phyloP scores from a whole-genome alignment of 2,797 vertebrate genomes.

The Sebastolobus alascanus region DNA sequence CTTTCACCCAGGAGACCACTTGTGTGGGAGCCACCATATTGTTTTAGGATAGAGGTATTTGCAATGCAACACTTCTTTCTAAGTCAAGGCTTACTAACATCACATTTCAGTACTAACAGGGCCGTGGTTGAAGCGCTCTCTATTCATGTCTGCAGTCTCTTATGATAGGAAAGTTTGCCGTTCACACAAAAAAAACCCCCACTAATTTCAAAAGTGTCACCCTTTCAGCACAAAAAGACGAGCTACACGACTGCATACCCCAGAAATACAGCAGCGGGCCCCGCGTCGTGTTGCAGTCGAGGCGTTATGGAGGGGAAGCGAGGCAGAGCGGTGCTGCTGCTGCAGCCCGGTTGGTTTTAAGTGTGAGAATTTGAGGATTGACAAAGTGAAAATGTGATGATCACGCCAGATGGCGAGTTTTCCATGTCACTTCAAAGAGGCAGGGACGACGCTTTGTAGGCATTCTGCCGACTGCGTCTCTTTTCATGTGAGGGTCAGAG shows the following conservation, averaged over 20 bases:
- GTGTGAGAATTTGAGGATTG: constrained; percentile 63
- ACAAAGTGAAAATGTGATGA: constrained; percentile 73
- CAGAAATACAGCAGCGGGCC: not conserved
- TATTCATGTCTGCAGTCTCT: not conserved
- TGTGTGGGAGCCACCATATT: no score
- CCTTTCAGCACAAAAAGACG: not conserved
- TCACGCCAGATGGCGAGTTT: constrained; percentile 76
- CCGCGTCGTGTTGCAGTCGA: constrained; percentile 13
- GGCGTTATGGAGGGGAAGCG: constrained; percentile 18
- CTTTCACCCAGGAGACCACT: no score
- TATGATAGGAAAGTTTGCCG: not conserved
- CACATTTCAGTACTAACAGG: not conserved
- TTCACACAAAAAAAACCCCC: not conserved
- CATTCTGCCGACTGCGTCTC: constrained; percentile 72
- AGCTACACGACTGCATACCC: not conserved
- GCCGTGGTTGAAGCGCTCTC: not conserved
- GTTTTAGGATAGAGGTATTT: not conserved
- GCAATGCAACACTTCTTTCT: not conserved
- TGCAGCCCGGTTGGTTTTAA: constrained; percentile 34
- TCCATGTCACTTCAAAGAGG: constrained; percentile 76
- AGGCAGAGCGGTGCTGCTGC: constrained; percentile 22
- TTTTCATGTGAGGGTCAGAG: constrained; percentile 75
- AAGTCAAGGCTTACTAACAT: not conserved
- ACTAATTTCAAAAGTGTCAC: not conserved
- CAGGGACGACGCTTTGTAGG: constrained; percentile 74